Evolutionary conservation across 2,113 vertebrate genomes (phyloP).

Genomic region (Rhinoptilus africanus): DNA sequence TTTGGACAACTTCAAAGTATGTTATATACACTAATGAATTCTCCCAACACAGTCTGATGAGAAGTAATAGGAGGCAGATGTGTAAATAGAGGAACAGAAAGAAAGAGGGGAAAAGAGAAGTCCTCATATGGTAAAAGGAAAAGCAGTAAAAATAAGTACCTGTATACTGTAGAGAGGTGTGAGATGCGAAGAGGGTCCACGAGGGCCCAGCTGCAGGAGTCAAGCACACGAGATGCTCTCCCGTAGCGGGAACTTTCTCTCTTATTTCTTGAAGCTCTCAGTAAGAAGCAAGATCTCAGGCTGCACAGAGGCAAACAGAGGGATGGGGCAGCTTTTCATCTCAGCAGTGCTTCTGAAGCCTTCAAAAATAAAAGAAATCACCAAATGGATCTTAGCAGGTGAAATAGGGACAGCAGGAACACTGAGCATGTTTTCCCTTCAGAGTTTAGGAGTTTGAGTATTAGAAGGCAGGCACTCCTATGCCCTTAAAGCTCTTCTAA

Average conservation of each 20-base stretch:
- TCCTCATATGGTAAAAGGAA: not conserved
- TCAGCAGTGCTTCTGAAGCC: not conserved
- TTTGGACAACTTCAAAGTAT: conserved; percentile 54
- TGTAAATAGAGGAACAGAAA: not conserved
- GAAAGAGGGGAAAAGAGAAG: not conserved
- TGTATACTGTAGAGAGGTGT: not conserved
- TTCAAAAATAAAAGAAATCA: not conserved
- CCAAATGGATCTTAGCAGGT: not conserved
- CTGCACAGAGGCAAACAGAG: not conserved
- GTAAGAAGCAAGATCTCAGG: not conserved
- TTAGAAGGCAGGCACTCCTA: not conserved
- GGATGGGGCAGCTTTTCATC: conserved; percentile 7
- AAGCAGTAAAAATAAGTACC: not conserved
- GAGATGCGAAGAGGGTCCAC: not conserved
- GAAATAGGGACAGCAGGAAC: not conserved
- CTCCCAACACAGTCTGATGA: not conserved
- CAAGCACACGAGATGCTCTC: not conserved
- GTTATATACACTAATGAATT: conserved; percentile 50
- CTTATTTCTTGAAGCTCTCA: not conserved
- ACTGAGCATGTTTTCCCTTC: not conserved
- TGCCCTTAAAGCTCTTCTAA: not conserved
- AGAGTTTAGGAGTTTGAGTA: not conserved
- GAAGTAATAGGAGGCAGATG: not conserved
- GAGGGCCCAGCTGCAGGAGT: not conserved
- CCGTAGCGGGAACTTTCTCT: not conserved